Base-by-base conservation (phyloP, 2,113 vertebrate genomes). In the Bufo gargarizans region DNA sequence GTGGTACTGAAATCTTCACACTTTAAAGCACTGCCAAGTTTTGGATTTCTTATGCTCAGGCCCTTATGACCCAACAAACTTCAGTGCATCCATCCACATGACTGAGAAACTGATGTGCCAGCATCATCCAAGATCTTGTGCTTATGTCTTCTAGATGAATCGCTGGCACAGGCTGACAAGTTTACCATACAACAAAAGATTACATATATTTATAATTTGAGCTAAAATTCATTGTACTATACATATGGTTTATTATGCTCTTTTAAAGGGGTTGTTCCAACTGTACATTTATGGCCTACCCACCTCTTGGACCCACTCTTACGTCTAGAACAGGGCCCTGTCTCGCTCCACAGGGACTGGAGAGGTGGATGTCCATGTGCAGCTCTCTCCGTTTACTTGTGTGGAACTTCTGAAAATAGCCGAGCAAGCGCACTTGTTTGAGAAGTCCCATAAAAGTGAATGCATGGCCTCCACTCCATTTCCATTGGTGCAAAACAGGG, bases 21-120 rank as follows among this genome's bases (percentile, higher is more conserved):
- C 69, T 85, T 84, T 69, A 72, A n/a, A 67, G 69, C 13, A 4
- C 53, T 80, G 77, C 63, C 61, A 80, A 71, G 12, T 80, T 43
- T 49, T 80, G 14, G 76, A 45, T 71, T 55, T 17, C 19, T 13
- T 78, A 33, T 20, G 9, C 22, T 11, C 22, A 69, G n/a, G 16
- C 20, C n/a, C 63, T 56, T 47, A 33, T 80, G 49, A 80, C 63
- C 77, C 49, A 71, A 53, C 50, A 71, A 19, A 43, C 61, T 43
- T 79, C 7, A 6, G 43, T 61, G 11, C 63, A n/a, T 87, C 72
- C 43, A 67, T 22, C 77, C 50, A 69, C 63, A 80, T 87, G 77
- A 78, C 77, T 71, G 53, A 53, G 2, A 16, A 84, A 69, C 49
- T 69, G 8, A 86, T 22, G 77, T 20, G 61, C n/a, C 61, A 87